Evolutionary conservation across 2,113 vertebrate species (phyloP), one percentile per base, ranked within the genome.

Genomic region (Aptenodytes forsteri): DNA sequence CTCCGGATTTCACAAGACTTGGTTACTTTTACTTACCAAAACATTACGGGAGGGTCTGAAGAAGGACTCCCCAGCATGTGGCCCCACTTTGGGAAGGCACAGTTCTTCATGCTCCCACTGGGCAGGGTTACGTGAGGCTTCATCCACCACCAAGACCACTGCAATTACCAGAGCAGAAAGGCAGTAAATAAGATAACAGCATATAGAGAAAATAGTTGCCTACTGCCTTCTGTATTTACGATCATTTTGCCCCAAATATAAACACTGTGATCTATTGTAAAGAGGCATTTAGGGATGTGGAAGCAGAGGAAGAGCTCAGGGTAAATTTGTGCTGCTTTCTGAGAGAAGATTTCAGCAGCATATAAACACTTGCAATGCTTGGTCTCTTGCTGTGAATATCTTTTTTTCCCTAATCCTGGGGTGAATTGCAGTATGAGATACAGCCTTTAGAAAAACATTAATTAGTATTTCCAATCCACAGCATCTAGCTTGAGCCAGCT

Each of bases 381-480:
- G 23, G 64, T 80, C 23, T 78, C 76, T 88, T 93, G 65, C 71
- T 93, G 58, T 84, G 76, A 93, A 54, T 66, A 32, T 46, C 16
- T 72, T 66, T 54, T 40, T 89, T 75, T 18, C 86, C 70, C 5
- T n/a, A 55, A 59, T 93, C 66, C 86, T 85, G 69, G 64, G 65
- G 70, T 94, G 87, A 96, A 78, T 65, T 80, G 62, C 75, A 72
- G 42, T 27, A 59, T n/a, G 72, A 94, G 47, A 79, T 83, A 29
- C 66, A 87, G 91, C 67, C 93, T 96, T 79, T 50, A 89, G 96
- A 88, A 94, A 95, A 96, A 91, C 26, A 77, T 89, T 94, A 96
- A 96, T 96, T 92, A 92, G 83, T 83, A 89, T 95, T 94, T 92
- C 27, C 58, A 67, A 52, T 54, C 73, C 83, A 64, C 55, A 70